These are phyloP conservation scores for Ellobius talpinus DNA, from an alignment of 2,113 vertebrate genomes.

Conservation along the genomic window DNA sequence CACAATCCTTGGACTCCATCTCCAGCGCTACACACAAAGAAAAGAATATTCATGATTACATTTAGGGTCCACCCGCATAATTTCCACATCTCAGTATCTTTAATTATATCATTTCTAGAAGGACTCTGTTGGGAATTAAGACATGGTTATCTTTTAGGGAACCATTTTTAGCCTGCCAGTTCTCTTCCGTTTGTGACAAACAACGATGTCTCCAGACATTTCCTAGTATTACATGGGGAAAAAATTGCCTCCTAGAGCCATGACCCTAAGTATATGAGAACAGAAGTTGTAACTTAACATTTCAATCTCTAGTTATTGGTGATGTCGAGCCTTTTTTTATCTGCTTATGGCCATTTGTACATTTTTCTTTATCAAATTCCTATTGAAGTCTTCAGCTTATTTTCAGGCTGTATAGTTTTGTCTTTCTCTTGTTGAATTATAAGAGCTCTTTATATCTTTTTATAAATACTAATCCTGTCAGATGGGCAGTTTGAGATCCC, in stretches of 20 bases:
- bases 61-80: neutral
- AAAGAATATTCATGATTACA: neutral
- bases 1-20: neutral
- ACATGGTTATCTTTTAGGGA: neutral
- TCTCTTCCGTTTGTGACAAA: neutral
- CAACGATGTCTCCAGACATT: neutral
- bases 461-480: neutral
- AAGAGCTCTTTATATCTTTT: neutral
- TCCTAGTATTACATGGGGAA: neutral
- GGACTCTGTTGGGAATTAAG: neutral
- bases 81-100: neutral
- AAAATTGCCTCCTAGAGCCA: neutral
- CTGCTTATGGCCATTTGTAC: neutral
- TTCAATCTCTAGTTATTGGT: neutral
- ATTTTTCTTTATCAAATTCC: neutral
- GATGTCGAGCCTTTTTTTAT: neutral
- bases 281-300: neutral
- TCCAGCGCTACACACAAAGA: neutral
- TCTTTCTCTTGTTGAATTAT: neutral
- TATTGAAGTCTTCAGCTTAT: neutral
- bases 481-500: neutral
- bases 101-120: neutral
- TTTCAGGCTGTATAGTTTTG: neutral
- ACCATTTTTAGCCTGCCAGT: neutral
- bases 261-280: neutral